phyloP scores from a whole-genome alignment of 2,113 vertebrate genomes.

The Phycodurus eques region DNA sequence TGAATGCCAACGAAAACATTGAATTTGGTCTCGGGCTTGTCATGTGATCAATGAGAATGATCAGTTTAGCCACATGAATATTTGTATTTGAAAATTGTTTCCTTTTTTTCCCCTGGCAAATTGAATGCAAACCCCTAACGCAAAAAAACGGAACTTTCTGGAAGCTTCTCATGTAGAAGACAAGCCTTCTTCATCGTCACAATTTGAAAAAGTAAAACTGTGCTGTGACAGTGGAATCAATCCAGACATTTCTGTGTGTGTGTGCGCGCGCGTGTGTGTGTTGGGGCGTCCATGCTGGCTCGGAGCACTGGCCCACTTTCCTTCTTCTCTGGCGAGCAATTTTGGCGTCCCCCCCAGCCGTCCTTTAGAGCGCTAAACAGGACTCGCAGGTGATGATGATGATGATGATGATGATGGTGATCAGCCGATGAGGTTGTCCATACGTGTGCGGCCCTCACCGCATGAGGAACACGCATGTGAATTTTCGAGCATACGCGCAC shows the following conservation, averaged over 20 bases:
- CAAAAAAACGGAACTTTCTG: not conserved
- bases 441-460: not conserved
- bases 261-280: not conserved
- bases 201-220: not conserved
- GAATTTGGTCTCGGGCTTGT: too few species aligned
- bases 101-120: too few species aligned
- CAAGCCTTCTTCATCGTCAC: not conserved
- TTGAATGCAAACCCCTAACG: not conserved
- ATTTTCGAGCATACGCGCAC: not conserved
- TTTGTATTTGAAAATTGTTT: too few species aligned
- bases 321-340: constrained; percentile 3
- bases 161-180: not conserved
- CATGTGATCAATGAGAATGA: too few species aligned
- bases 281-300: constrained; percentile 23
- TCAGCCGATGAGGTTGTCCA: constrained; percentile 10
- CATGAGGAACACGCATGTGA: not conserved
- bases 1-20: too few species aligned
- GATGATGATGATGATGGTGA: not conserved
- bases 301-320: constrained; percentile 10
- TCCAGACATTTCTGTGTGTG: not conserved
- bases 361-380: constrained; percentile 5
- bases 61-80: too few species aligned
- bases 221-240: not conserved
- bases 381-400: constrained; percentile 14
- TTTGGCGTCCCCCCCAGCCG: constrained; percentile 13